Conservation (phyloP, 1,140 invertebrate genomes). For the Hylyphantes graminicola region DNA sequence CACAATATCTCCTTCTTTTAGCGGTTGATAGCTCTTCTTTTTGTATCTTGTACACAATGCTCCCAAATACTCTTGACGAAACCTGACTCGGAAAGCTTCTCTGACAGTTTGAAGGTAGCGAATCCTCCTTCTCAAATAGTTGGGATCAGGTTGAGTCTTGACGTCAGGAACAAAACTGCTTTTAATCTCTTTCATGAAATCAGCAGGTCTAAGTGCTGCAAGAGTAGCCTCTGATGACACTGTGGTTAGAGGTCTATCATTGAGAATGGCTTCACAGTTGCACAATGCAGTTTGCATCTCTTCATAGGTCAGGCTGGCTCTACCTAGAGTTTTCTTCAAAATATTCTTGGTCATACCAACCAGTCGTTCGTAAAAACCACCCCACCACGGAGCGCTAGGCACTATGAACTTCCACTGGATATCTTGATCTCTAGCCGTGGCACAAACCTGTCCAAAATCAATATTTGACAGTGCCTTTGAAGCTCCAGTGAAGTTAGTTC, state of each 20-base stretch:
- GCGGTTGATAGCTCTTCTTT: background rate
- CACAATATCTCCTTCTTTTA: slow-evolving; percentile 16
- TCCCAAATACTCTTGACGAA: background rate
- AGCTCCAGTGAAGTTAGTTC: slow-evolving; percentile 67
- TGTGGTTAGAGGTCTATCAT: slow-evolving; percentile 53
- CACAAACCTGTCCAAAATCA: background rate
- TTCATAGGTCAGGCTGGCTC: slow-evolving; percentile 20
- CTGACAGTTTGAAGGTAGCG: background rate
- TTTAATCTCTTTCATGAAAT: slow-evolving; percentile 39
- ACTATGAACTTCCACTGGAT: slow-evolving; percentile 11
- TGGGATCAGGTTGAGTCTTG: background rate
- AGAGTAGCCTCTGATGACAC: background rate
- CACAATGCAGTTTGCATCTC: slow-evolving; percentile 22
- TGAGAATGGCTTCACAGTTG: slow-evolving; percentile 53
- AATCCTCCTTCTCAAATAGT: slow-evolving; percentile 6
- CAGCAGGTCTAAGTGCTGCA: slow-evolving; percentile 1
- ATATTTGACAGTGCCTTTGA: background rate
- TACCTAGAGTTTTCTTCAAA: slow-evolving; percentile 2
- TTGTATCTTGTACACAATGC: background rate
- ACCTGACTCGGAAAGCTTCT: background rate
- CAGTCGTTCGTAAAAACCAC: background rate
- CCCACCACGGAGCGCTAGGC: background rate
- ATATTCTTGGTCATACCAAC: slow-evolving; percentile 6
- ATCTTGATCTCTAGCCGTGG: background rate
- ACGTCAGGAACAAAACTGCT: slow-evolving; percentile 25